Base-by-base conservation (phyloP, 1,140 invertebrate species). In the Ceratina australensis region DNA sequence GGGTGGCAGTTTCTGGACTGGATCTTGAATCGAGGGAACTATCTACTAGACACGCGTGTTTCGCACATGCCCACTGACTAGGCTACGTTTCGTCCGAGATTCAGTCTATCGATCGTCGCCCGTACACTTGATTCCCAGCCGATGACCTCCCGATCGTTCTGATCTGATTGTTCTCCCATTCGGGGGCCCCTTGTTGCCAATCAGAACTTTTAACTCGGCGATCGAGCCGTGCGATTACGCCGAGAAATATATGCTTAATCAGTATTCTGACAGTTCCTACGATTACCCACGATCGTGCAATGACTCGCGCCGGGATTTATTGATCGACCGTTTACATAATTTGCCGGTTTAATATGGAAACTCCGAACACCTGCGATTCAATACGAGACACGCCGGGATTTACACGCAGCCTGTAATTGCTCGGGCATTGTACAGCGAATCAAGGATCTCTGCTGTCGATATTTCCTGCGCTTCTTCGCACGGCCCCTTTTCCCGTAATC, bases 381-480 rank as follows among this genome's bases (percentile, higher is more conserved):
- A 10, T 59, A 49, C 10, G 8, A 68, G 42, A 42, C 15, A 18
- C 28, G 26, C 24, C 15, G 26, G 26, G 69, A 69, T 59, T 68
- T 47, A 56, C 12, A 1, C 56, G 15, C 15, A 15, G 18, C 8
- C 33, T n/a, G 33, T 59, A 68, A 60, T 68, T 75, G n/a, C 18
- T 10, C 63, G 72, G 64, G 13, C 33, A 75, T 75, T 75, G 65
- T 59, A 75, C 54, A 42, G n/a, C 18, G n/a, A 50, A 50, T 42
- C 16, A 12, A 26, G 26, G 18, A 76, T 69, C 20, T 68, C 42
- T 13, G 18, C 24, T 15, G 50, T 69, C 56, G 56, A 71, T 56
- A 13, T 20, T 49, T n/a, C 42, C 18, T 42, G 15, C n/a, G 42
- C 12, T 15, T 54, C 20, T 24, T 61, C 49, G 20, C 26, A 52